Evolutionary conservation across 2,797 vertebrate genomes (phyloP).

Genomic region (Clarias pachynema): DNA sequence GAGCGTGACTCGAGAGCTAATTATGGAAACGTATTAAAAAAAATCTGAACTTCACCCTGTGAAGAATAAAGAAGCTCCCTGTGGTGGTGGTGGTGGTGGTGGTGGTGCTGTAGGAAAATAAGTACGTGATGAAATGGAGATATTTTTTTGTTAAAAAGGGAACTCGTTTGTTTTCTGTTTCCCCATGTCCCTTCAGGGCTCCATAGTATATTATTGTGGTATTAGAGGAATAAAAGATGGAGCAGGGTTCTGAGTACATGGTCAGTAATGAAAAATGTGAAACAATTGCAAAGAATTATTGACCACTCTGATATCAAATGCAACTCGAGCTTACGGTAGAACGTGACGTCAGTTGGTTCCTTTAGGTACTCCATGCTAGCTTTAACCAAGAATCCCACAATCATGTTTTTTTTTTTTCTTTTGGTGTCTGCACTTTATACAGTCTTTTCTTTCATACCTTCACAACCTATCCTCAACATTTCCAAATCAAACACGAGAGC

Average conservation of each 20-base stretch:
- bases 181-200: no score
- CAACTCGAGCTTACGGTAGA: neutral
- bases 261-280: neutral
- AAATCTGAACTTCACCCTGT: neutral
- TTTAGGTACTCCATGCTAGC: neutral
- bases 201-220: neutral
- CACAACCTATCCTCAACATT: neutral
- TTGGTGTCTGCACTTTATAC: neutral
- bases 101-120: neutral
- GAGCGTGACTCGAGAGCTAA: neutral
- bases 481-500: constrained; percentile 17
- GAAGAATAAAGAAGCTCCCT: neutral
- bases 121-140: neutral
- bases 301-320: no score
- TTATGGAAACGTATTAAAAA: neutral
- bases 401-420: neutral
- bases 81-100: neutral
- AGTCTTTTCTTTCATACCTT: neutral
- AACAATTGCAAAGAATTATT: neutral
- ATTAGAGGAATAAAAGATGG: neutral
- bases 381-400: neutral
- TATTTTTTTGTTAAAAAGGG: neutral
- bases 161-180: no score
- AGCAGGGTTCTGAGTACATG: neutral
- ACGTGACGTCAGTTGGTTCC: no score